A percentile compares a stretch with the other conserved stretches of the same genome.
These are phyloP conservation scores for Cheiracanthium punctorium DNA, from an alignment of 2,888 invertebrate genomes.

Conservation along the genomic window DNA sequence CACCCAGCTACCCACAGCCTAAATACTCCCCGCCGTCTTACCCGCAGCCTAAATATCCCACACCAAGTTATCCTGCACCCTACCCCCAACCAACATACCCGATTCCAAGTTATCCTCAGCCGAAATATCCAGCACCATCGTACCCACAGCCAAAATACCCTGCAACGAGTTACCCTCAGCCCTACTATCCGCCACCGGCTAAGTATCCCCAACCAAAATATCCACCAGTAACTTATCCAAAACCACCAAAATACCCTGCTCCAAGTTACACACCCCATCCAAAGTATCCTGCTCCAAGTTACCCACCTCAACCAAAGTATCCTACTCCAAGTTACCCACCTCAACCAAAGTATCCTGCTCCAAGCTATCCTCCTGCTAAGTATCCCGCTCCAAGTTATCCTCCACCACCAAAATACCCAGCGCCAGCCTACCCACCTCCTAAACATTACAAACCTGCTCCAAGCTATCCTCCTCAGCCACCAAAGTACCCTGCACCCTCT, in stretches of 20 bases:
- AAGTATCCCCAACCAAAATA: conserved; percentile 47
- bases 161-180: conserved; percentile 34
- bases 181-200: conserved; percentile 5
- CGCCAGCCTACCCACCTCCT: conserved; percentile 11
- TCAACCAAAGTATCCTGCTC: conserved; percentile 19
- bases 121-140: conserved; percentile 46
- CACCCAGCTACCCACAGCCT: conserved; percentile 38
- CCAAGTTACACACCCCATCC: conserved; percentile 41
- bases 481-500: conserved; percentile 20
- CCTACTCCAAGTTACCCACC: conserved; percentile 13
- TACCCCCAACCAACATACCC: conserved; percentile 26
- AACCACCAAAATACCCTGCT: conserved; percentile 2
- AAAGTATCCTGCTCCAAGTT: conserved; percentile 17
- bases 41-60: not conserved
- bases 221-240: conserved; percentile 10
- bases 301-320: not conserved
- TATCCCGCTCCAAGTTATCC: conserved; percentile 22
- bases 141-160: conserved; percentile 57
- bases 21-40: conserved; percentile 18
- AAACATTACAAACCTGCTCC: conserved; percentile 1
- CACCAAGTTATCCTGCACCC: conserved; percentile 12
- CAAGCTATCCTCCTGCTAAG: conserved; percentile 22
- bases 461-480: conserved; percentile 23
- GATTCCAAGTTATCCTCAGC: conserved; percentile 22
- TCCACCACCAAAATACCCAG: conserved; percentile 17